Percentiles rank a stretch among this genome's conserved stretches.
Conservation (phyloP, 2,888 invertebrate species). For the Orthosia gothica region DNA sequence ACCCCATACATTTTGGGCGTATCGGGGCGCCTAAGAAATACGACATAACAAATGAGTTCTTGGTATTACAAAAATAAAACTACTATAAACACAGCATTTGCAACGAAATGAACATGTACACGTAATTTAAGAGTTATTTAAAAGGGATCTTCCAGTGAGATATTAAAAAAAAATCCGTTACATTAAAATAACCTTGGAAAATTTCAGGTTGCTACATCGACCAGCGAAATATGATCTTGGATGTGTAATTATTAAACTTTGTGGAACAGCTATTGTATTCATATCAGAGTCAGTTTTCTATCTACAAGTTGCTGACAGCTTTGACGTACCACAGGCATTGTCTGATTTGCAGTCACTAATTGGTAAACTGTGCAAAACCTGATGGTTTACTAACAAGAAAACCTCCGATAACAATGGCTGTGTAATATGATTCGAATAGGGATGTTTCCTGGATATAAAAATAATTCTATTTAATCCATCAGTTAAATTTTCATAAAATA, state of each 20-base stretch:
- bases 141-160: no score
- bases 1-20: neutral
- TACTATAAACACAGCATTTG: no score
- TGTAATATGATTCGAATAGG: constrained; percentile 40
- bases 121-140: no score
- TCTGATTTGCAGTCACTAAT: constrained; percentile 8
- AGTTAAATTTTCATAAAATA: no score
- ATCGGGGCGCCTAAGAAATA: no score
- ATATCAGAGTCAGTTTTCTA: neutral
- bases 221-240: neutral
- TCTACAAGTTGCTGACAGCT: neutral
- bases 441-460: no score
- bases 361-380: neutral
- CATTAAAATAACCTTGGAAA: neutral
- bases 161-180: neutral
- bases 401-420: constrained; percentile 33
- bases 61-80: neutral
- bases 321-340: neutral
- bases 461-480: no score
- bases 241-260: neutral
- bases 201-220: no score
- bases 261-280: constrained; percentile 2
- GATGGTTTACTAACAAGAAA: constrained; percentile 22
- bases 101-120: no score
- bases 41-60: no score